Evolutionary conservation across 1,140 invertebrate genomes (phyloP), one percentile per base, ranked within the genome.

Genomic region (Acromyrmex heyeri): DNA sequence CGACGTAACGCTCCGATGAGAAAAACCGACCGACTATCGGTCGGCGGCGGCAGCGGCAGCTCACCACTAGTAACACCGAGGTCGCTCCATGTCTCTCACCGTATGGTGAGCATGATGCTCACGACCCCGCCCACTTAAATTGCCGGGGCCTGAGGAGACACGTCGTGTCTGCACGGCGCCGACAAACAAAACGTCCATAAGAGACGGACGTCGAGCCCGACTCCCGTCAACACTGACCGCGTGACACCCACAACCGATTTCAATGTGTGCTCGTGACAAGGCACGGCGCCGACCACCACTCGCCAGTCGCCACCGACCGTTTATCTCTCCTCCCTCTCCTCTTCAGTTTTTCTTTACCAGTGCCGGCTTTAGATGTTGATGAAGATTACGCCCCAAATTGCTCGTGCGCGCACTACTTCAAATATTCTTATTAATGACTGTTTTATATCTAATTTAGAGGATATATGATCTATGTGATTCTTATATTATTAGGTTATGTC

Each of bases 61-160:
- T 91, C 90, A 88, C 90, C 90, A 91, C 91, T 90, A 55, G 81
- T 57, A 81, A 88, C 91, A 91, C 91, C 86, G 91, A 91, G 91
- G 90, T 91, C 91, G 91, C 88, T 91, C 78, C 85, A 77, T 88
- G 87, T 90, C 86, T 86, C 88, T 90, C 86, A 78, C 86, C 79
- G 73, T 50, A 16, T 21, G 21, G 38, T 4, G 38, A 48, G 89
- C 27, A 12, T 65, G 73, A 62, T 64, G 83, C 48, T 48, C 48
- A 69, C 89, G 87, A 90, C 90, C 90, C 89, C 90, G 87, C 89
- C 90, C 89, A 91, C 88, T 77, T 48, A 73, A 73, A 59, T 59
- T 44, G 38, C 3, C 65, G 64, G 21, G 73, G 59, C 57, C 44
- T 21, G 3, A n/a, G 53, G 38, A 61, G 72, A 8, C 55, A 10